Evolutionary conservation across 2,113 vertebrate genomes (phyloP).

Genomic region (Gulo gulo): DNA sequence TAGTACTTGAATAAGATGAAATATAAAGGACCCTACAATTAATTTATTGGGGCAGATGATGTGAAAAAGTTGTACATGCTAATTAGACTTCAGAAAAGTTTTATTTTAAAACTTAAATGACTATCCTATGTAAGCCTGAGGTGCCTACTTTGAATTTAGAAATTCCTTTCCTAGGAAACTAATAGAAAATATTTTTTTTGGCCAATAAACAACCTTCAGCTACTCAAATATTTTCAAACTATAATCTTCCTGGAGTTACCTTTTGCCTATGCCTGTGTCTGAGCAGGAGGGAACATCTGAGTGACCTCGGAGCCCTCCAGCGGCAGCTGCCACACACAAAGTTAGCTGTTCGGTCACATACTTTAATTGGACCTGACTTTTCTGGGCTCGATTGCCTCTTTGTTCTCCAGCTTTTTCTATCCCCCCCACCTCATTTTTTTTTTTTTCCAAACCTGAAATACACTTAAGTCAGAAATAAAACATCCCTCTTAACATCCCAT

Average conservation of each 20-base stretch:
- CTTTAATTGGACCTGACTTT: constrained; percentile 65
- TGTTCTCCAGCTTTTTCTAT: not conserved
- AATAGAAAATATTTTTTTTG: constrained; percentile 48
- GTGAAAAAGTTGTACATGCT: not conserved
- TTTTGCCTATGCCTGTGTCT: not conserved
- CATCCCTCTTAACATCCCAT: not conserved
- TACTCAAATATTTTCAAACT: constrained; percentile 61
- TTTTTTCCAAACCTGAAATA: not conserved
- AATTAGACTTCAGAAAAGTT: constrained; percentile 50
- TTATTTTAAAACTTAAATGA: constrained; percentile 17
- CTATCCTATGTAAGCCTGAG: constrained; percentile 54
- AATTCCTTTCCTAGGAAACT: constrained; percentile 57
- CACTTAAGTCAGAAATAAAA: not conserved
- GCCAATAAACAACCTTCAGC: constrained; percentile 37
- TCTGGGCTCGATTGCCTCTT: constrained; percentile 44
- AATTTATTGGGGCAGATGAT: not conserved
- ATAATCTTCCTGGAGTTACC: not conserved
- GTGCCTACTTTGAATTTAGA: constrained; percentile 71
- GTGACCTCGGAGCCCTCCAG: constrained; percentile 34
- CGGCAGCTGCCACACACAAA: constrained; percentile 32
- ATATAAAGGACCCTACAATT: not conserved
- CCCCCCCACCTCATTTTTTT: not conserved
- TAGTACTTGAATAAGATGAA: not conserved
- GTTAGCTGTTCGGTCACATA: constrained; percentile 48
- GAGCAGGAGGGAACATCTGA: constrained; percentile 35